Percentiles rank a stretch among this genome's conserved stretches.
Evolutionary conservation across 2,797 vertebrate genomes (phyloP).

Genomic region (Yasuhikotakia modesta): DNA sequence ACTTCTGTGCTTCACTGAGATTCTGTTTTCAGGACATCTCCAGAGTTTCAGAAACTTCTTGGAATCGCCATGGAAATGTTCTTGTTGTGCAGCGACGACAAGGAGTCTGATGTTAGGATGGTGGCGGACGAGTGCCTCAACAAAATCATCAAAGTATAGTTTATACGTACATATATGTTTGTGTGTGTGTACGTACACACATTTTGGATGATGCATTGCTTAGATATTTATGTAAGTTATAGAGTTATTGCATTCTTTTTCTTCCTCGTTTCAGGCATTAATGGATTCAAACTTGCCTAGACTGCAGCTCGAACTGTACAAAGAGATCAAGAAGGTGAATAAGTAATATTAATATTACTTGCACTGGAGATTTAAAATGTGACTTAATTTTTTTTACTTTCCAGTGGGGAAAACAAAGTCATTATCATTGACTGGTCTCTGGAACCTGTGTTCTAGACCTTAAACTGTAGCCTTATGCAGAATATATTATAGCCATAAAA

Average conservation of each 20-base stretch:
- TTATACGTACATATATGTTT: no score
- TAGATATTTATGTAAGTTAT: neutral
- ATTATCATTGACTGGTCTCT: neutral
- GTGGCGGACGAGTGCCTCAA: slow-evolving; percentile 98
- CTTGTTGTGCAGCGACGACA: slow-evolving; percentile 93
- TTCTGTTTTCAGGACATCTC: slow-evolving; percentile 85
- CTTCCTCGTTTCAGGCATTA: slow-evolving; percentile 79
- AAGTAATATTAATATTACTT: neutral
- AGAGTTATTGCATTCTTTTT: slow-evolving; percentile 24
- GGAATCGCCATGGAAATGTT: slow-evolving; percentile 99
- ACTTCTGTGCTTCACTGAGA: neutral
- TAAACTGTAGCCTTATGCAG: neutral
- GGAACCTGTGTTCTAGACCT: neutral
- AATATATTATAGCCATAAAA: neutral
- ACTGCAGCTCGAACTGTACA: slow-evolving; percentile 95
- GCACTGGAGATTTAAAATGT: neutral
- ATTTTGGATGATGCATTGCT: neutral
- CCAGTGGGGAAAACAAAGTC: neutral
- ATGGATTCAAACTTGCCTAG: slow-evolving; percentile 97
- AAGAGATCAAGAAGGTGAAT: slow-evolving; percentile 98
- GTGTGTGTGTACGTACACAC: no score
- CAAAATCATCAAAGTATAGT: slow-evolving; percentile 96
- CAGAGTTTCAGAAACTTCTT: slow-evolving; percentile 96
- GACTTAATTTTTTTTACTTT: neutral
- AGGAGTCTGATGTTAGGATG: slow-evolving; percentile 96